Base-by-base conservation (phyloP, 2,888 invertebrate species). In the Apamea anceps region DNA sequence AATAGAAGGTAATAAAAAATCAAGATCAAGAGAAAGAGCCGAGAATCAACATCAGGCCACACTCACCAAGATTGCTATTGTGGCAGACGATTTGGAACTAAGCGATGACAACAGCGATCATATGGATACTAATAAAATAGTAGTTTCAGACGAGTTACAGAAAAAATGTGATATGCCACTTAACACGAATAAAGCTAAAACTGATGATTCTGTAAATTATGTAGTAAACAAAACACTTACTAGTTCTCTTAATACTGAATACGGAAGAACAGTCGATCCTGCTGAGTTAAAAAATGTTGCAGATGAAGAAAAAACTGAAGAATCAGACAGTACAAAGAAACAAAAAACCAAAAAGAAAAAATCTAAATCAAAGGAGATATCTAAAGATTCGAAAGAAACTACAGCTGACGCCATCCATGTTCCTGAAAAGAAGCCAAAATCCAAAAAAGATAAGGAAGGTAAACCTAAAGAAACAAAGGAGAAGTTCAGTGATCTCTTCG, bases 71-170 rank as follows among this genome's bases (percentile, higher is more conserved):
- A 91, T 88, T 84, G 90, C 91, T 86, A 93, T 92, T 25, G 93
- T 97, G 65, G 95, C 93, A 88, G 93, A 92, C 57, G 96, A 96
- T 92, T 94, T 97, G 88, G 93, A 95, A 87, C 89, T 96, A 80
- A 97, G 96, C 90, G 96, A 97, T 82, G 96, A 96, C 83, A 93
- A 91, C 67, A 93, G 92, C 83, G 96, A 96, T 85, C 91, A 91
- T 84, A 84, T 82, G 51, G 92, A 93, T 68, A 70, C 81, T 71
- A 73, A 75, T 21, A 81, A 48, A 75, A 75, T 15, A 42, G 18
- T 42, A 5, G 4, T n/a, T 68, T 45, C 71, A 13, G 75, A 80
- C 73, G 83, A 79, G 32, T 37, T 78, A 32, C 42, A 60, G 25
- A 81, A 77, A 68, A 42, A 42, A n/a, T 54, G n/a, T 10, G 67